Base-by-base conservation (phyloP, 2,113 vertebrate species). In the Calypte anna region DNA sequence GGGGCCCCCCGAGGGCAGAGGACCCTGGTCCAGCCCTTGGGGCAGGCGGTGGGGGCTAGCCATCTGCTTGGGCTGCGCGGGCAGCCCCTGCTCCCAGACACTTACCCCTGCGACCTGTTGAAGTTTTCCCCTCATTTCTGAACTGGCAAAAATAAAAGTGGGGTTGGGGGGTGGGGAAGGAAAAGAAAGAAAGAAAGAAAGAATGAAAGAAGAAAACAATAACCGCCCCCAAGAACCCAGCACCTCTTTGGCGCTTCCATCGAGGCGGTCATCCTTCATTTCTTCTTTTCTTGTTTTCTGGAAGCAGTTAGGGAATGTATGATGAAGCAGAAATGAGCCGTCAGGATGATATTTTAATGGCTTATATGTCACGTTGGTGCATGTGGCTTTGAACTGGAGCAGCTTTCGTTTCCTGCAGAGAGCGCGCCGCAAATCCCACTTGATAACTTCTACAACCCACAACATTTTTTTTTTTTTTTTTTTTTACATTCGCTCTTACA, bases 361-460 rank as follows among this genome's bases (percentile, higher is more conserved):
- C 98, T 99, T 98, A 98, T 98, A 98, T 98, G 98, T 98, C 98
- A 98, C 98, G 98, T 98, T 98, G 98, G 98, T 99, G 98, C 98
- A 98, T 99, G 98, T 98, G 99, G 99, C 99, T 99, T 99, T 99
- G 99, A 99, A 99, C 99, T 98, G 98, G 96, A 99, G 98, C 98
- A 98, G 98, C 98, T 98, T 96, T 98, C 98, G 98, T 98, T 98
- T 99, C 99, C 99, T 98, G 99, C 98, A 98, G 99, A 98, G 99
- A 98, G 98, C 98, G 98, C 97, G 97, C 98, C 98, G 98, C 99
- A 99, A 99, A 99, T 99, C 99, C 99, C 99, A 99, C 99, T 99
- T 99, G 98, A 99, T 99, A 99, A 99, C 98, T 99, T 99, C 98
- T 98, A 98, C 98, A 99, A 98, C 98, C 98, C 98, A 98, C 99